A percentile compares a stretch with the other conserved stretches of the same genome.
Conservation (phyloP, 2,113 vertebrate species). For the Chamaea fasciata region DNA sequence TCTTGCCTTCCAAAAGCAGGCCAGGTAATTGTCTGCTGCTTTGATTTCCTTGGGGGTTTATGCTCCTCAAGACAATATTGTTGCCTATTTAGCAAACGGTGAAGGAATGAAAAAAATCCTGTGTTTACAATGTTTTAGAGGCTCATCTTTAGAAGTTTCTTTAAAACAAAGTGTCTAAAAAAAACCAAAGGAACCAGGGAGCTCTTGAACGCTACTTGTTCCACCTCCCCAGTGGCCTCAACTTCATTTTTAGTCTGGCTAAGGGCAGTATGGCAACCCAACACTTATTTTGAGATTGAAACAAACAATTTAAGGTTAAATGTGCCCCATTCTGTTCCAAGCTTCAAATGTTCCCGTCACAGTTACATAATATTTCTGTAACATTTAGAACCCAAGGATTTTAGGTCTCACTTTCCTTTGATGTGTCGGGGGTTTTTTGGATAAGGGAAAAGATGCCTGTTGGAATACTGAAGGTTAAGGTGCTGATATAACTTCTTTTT, state of each 20-base stretch:
- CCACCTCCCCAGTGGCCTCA: not conserved
- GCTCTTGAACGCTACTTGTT: not conserved
- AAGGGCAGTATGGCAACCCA: not conserved
- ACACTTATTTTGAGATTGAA: not conserved
- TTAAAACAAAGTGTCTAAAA: not conserved
- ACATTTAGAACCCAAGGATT: not conserved
- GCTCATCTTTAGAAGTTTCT: not conserved
- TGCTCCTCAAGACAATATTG: not conserved
- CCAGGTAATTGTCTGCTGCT: not conserved
- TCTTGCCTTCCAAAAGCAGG: not conserved
- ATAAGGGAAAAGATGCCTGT: not conserved
- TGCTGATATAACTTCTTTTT: not conserved
- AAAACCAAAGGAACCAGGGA: not conserved
- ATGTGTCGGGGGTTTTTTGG: not conserved
- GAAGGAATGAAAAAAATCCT: not conserved
- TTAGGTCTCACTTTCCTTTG: not conserved
- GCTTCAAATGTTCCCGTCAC: not conserved
- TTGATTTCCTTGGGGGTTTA: rapidly evolving
- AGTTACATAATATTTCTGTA: not conserved
- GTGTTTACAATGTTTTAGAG: not conserved
- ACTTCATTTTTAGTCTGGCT: not conserved
- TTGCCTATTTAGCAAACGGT: not conserved
- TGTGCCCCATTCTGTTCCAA: not conserved
- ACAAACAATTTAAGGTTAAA: not conserved
- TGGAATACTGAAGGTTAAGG: not conserved